These are phyloP conservation scores for Timandra comae DNA, from an alignment of 2,888 invertebrate species.

Conservation along the genomic window DNA sequence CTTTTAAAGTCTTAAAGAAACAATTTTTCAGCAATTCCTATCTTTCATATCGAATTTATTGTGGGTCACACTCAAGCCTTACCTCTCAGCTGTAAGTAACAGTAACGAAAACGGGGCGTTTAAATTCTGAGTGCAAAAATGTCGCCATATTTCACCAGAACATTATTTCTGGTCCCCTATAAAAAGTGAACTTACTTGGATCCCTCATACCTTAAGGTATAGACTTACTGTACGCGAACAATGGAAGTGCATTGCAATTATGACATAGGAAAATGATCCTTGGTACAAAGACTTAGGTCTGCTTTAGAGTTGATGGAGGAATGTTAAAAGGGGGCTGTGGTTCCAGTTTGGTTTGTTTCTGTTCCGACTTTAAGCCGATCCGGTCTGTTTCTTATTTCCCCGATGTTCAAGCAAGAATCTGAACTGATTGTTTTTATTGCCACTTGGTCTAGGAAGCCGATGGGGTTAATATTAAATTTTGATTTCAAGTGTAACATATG, in stretches of 20 bases:
- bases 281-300: background rate
- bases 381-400: slow-evolving; percentile 68
- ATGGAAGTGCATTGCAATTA: slow-evolving; percentile 28
- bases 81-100: slow-evolving; percentile 55
- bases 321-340: background rate
- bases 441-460: slow-evolving; percentile 29
- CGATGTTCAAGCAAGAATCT: slow-evolving; percentile 37
- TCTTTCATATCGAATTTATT: slow-evolving; percentile 66
- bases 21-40: slow-evolving; percentile 52
- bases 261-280: background rate
- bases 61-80: slow-evolving; percentile 60
- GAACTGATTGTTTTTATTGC: slow-evolving; percentile 70
- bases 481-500: slow-evolving; percentile 57
- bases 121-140: slow-evolving; percentile 65
- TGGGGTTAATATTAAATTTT: slow-evolving; percentile 44
- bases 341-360: slow-evolving; percentile 1
- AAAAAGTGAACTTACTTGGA: slow-evolving; percentile 57
- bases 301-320: too few species aligned
- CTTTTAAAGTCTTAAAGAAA: slow-evolving; percentile 32
- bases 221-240: slow-evolving; percentile 19
- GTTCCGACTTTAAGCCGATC: slow-evolving; percentile 10
- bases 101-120: slow-evolving; percentile 62
- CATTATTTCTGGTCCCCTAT: slow-evolving; percentile 66
- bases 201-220: slow-evolving; percentile 14
- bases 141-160: slow-evolving; percentile 64